Percentiles rank a stretch among this genome's conserved stretches.
These are phyloP conservation scores for Adoxophyes honmai DNA, from an alignment of 1,140 invertebrate species.

Conservation along the genomic window DNA sequence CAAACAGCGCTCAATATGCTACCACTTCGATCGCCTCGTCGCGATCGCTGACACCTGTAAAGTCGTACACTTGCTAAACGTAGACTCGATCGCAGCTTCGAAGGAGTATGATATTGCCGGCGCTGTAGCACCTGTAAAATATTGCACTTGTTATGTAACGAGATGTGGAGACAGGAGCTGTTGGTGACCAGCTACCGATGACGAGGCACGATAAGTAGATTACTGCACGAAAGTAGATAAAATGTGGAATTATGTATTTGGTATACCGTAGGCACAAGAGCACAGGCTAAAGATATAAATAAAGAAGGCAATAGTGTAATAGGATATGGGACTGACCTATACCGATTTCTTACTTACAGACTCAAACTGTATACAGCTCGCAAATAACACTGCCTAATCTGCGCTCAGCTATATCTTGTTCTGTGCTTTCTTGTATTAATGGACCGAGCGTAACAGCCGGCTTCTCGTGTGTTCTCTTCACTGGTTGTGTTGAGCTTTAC, in stretches of 20 bases:
- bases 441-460: conserved; percentile 6
- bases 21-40: conserved; percentile 44
- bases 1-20: conserved; percentile 60
- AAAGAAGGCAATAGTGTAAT: conserved; percentile 27
- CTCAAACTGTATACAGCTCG: conserved; percentile 53
- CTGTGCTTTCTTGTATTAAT: conserved; percentile 44
- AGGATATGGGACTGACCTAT: conserved; percentile 43
- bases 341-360: conserved; percentile 39
- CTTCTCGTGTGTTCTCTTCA: conserved; percentile 25
- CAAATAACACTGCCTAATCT: conserved; percentile 75
- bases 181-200: conserved; percentile 60
- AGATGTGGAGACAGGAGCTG: conserved; percentile 58
- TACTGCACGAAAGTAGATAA: conserved; percentile 49
- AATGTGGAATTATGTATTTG: conserved; percentile 29
- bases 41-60: conserved; percentile 7
- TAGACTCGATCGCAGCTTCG: conserved; percentile 24
- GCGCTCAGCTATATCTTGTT: conserved; percentile 63
- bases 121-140: conserved; percentile 66
- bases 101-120: conserved; percentile 60
- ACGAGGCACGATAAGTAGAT: conserved; percentile 42
- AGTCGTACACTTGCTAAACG: background rate
- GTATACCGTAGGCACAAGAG: conserved; percentile 47
- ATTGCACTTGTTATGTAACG: conserved; percentile 49
- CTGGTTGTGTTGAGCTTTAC: conserved; percentile 25
- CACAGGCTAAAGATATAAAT: conserved; percentile 46